Evolutionary conservation across 2,797 vertebrate genomes (phyloP).

Genomic region (Coranthus polyacanthus): DNA sequence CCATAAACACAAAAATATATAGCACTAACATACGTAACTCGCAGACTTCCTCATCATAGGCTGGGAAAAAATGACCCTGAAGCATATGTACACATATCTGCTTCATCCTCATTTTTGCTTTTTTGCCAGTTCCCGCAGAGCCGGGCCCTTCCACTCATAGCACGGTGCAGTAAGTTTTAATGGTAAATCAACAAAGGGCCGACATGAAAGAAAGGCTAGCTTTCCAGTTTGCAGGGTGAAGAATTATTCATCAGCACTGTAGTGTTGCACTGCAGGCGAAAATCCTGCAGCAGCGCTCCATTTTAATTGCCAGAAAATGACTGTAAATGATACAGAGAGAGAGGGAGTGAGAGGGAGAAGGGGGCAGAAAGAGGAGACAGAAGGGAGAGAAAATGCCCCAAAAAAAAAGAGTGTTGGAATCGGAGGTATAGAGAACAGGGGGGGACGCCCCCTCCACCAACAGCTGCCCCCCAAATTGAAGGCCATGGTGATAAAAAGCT

Average conservation of each 20-base stretch:
- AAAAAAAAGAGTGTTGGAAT: conserved; percentile 64
- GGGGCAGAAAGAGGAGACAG: conserved; percentile 56
- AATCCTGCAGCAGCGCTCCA: conserved; percentile 83
- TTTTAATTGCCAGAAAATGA: conserved; percentile 88
- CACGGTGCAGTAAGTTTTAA: conserved; percentile 83
- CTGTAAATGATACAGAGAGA: conserved; percentile 82
- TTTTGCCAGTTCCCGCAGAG: conserved; percentile 73
- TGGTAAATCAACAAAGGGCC: conserved; percentile 86
- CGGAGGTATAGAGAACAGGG: conserved; percentile 69
- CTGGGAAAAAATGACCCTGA: conserved; percentile 67
- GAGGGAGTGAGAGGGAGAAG: conserved; percentile 45
- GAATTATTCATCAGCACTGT: conserved; percentile 85
- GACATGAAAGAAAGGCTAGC: conserved; percentile 86
- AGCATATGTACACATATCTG: conserved; percentile 75
- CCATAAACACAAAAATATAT: conserved; percentile 71
- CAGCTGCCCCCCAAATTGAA: conserved; percentile 80
- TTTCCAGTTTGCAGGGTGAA: conserved; percentile 82
- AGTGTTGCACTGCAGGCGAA: conserved; percentile 84
- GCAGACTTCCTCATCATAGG: conserved; percentile 44
- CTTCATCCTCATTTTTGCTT: conserved; percentile 77
- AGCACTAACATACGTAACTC: conserved; percentile 50
- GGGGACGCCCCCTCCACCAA: conserved; percentile 62
- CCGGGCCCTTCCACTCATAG: conserved; percentile 63
- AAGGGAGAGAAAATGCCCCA: conserved; percentile 35
- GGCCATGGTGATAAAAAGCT: conserved; percentile 79